Conservation (phyloP, 2,888 invertebrate genomes). For the Andrena flavipes region DNA sequence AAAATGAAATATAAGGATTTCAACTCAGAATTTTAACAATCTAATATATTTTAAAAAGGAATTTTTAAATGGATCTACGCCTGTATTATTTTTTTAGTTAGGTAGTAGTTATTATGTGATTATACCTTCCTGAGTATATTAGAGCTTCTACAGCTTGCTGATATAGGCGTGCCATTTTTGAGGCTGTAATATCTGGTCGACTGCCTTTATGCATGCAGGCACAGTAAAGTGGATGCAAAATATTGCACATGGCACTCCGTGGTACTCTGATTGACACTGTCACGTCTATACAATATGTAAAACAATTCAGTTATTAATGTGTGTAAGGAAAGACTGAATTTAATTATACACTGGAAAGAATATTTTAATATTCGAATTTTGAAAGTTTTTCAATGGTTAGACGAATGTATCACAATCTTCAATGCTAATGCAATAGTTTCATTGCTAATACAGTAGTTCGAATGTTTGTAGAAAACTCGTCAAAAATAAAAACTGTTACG, state of each 20-base stretch:
- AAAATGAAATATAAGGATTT: too few relatives aligned
- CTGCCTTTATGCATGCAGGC: constrained; percentile 89
- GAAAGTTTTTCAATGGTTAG: too few relatives aligned
- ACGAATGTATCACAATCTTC: too few relatives aligned
- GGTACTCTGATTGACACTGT: constrained; percentile 89
- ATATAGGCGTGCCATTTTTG: constrained; percentile 88
- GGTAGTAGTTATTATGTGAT: neutral
- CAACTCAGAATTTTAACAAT: too few relatives aligned
- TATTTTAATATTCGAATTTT: too few relatives aligned
- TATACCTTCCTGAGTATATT: constrained; percentile 85
- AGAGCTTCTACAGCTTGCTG: constrained; percentile 89
- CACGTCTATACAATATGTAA: constrained; percentile 86
- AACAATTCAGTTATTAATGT: neutral
- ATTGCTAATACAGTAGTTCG: too few relatives aligned
- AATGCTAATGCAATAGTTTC: too few relatives aligned
- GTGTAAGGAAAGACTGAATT: too few relatives aligned
- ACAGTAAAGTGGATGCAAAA: constrained; percentile 90
- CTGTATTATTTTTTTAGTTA: neutral
- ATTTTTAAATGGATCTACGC: neutral
- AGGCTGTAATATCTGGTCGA: constrained; percentile 86
- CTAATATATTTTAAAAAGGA: neutral
- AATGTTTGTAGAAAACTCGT: too few relatives aligned
- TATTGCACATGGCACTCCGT: constrained; percentile 88
- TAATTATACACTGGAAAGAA: too few relatives aligned
- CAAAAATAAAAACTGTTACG: too few relatives aligned